A percentile compares a stretch with the other conserved stretches of the same genome.
Conservation (phyloP, 2,797 vertebrate species). For the Acipenser transmontanus region DNA sequence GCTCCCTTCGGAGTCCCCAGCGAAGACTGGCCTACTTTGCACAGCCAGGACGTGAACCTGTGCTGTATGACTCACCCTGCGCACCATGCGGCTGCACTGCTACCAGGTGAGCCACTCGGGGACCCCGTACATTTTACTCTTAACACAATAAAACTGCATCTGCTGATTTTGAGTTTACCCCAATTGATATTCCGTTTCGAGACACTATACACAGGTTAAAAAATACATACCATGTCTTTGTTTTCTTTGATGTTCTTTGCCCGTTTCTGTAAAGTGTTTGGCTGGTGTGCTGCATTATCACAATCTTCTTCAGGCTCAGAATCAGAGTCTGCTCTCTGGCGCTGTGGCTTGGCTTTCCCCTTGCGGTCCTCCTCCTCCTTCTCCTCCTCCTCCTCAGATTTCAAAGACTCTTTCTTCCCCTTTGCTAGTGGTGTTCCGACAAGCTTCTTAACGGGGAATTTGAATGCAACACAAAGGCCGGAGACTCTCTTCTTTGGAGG, state of each 20-base stretch:
- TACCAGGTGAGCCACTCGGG: no score
- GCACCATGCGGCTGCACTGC: no score
- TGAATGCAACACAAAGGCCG: conserved; percentile 79
- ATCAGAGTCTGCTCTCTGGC: conserved; percentile 27
- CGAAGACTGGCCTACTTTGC: no score
- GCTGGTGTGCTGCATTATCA: conserved; percentile 47
- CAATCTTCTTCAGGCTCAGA: conserved; percentile 52
- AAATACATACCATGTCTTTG: conserved; percentile 80
- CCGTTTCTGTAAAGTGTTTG: conserved; percentile 71
- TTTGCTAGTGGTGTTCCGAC: conserved; percentile 22
- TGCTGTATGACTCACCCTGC: no score
- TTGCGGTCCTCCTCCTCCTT: conserved; percentile 4
- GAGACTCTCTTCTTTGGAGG: conserved; percentile 59
- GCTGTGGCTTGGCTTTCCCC: background rate
- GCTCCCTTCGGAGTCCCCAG: no score
- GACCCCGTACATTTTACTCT: background rate
- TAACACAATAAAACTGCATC: background rate
- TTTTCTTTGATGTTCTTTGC: conserved; percentile 92
- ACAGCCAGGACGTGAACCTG: no score
- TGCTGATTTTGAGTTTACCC: background rate
- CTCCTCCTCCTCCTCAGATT: conserved; percentile 17
- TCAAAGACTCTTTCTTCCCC: conserved; percentile 10
- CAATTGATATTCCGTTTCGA: background rate
- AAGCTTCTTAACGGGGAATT: conserved; percentile 75
- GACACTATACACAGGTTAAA: background rate